phyloP scores from a whole-genome alignment of 1,140 invertebrate genomes.

The Dendroctonus valens region DNA sequence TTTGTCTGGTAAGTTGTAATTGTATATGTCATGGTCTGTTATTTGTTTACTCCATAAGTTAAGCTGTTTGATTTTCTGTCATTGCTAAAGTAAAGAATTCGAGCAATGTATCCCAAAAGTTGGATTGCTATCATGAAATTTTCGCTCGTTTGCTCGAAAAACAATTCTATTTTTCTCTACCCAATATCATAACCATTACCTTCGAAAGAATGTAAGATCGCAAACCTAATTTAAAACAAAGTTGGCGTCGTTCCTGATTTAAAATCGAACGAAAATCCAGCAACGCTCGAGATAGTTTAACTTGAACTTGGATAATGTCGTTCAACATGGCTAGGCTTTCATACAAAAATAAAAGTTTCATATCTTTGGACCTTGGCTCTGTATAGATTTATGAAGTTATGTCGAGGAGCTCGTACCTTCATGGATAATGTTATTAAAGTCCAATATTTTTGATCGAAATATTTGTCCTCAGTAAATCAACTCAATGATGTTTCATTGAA shows the following conservation, averaged over 20 bases:
- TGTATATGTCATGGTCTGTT: no score
- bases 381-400: constrained; percentile 1
- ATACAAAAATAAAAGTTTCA: constrained; percentile 16
- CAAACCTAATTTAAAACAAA: constrained; percentile 15
- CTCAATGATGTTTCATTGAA: no score
- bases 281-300: constrained; percentile 9
- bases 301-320: constrained; percentile 11
- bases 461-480: no score
- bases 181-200: constrained; percentile 2
- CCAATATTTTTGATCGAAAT: not conserved
- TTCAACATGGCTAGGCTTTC: constrained; percentile 7
- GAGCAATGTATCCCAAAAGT: no score
- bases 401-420: not conserved
- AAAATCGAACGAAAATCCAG: constrained; percentile 13
- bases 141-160: not conserved
- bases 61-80: no score
- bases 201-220: not conserved
- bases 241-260: constrained; percentile 14
- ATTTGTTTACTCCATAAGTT: no score
- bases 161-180: constrained; percentile 1
- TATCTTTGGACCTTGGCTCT: constrained; percentile 3
- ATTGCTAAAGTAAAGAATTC: no score
- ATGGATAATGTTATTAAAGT: constrained; percentile 1
- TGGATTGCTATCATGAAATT: no score
- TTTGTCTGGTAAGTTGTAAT: no score